Conservation (phyloP, 2,113 vertebrate genomes). For the Calcarius ornatus region DNA sequence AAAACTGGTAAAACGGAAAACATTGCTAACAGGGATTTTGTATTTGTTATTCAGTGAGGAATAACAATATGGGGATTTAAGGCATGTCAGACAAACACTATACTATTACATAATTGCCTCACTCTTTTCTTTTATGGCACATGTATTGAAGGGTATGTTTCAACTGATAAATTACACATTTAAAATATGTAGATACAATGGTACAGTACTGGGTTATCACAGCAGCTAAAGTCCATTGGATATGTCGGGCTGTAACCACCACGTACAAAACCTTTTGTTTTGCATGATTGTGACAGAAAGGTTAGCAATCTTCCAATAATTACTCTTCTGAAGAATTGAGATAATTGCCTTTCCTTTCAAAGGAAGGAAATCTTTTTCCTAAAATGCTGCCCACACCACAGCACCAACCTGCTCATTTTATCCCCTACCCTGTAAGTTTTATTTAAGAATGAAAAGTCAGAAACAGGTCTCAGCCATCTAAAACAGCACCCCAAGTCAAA, state of each 20-base stretch:
- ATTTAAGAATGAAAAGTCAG: background rate
- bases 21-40: constrained; percentile 69
- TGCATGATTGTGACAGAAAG: constrained; percentile 26
- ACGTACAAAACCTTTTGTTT: constrained; percentile 11
- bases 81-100: constrained; percentile 69
- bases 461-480: background rate
- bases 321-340: constrained; percentile 33
- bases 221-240: constrained; percentile 30
- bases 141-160: constrained; percentile 70
- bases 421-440: background rate
- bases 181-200: constrained; percentile 70
- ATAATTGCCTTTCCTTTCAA: constrained; percentile 8
- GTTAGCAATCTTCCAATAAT: constrained; percentile 56
- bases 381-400: constrained; percentile 12
- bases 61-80: constrained; percentile 74
- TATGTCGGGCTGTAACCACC: background rate
- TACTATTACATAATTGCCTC: constrained; percentile 73
- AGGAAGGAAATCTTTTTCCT: constrained; percentile 25
- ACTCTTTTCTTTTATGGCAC: constrained; percentile 70
- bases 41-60: constrained; percentile 69
- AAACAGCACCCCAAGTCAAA: constrained; percentile 20
- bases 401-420: background rate
- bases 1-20: constrained; percentile 78
- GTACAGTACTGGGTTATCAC: constrained; percentile 43
- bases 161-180: constrained; percentile 73